phyloP scores from a whole-genome alignment of 1,140 invertebrate species.

The Diachasmimorpha longicaudata region DNA sequence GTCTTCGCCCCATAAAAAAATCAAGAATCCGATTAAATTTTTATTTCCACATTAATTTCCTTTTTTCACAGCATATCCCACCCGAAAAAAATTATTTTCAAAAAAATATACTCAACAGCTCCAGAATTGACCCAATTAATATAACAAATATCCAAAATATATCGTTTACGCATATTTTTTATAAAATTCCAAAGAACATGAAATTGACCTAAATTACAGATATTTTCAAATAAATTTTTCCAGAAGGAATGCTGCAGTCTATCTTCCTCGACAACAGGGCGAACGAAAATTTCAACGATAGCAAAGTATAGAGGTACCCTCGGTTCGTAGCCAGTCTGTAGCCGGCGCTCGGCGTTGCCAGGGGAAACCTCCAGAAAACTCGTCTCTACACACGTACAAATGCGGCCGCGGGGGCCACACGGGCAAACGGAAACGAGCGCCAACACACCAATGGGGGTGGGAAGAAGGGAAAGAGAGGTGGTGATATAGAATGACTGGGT shows the following conservation, averaged over 20 bases:
- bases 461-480: background rate
- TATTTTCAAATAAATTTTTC: too few relatives aligned
- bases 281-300: background rate
- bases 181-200: too few relatives aligned
- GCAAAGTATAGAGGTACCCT: background rate
- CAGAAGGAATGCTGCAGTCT: background rate
- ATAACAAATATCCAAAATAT: too few relatives aligned
- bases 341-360: conserved; percentile 55
- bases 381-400: conserved; percentile 42
- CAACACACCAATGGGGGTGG: conserved; percentile 9
- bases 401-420: conserved; percentile 28
- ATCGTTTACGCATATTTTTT: too few relatives aligned
- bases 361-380: conserved; percentile 64
- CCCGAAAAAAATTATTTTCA: too few relatives aligned
- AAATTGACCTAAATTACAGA: too few relatives aligned
- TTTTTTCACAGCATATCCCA: too few relatives aligned
- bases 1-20: too few relatives aligned
- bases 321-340: conserved; percentile 27
- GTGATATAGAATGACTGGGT: conserved; percentile 3
- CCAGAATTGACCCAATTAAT: too few relatives aligned
- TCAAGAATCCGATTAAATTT: too few relatives aligned
- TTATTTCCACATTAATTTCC: too few relatives aligned
- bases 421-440: conserved; percentile 19
- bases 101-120: too few relatives aligned
- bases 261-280: background rate